Evolutionary conservation across 37 sponge, comb jelly and placozoan genomes (phyloP).

Genomic region (Mnemiopsis leidyi): DNA sequence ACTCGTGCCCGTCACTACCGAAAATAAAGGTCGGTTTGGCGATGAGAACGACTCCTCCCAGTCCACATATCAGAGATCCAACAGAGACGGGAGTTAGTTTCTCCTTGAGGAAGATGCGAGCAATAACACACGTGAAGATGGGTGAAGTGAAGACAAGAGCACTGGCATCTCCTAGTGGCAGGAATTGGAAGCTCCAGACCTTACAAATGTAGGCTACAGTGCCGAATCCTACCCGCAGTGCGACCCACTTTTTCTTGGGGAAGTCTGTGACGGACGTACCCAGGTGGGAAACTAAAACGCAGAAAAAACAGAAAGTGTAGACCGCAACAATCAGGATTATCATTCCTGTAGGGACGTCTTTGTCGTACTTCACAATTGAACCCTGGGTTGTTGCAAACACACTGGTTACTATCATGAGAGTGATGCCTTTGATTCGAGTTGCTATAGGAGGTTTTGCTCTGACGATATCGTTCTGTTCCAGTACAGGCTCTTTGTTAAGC

Average conservation of each 20-base stretch:
- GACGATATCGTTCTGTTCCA: background rate
- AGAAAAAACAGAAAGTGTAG: background rate
- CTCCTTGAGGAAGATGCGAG: constrained; percentile 20
- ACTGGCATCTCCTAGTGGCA: constrained; percentile 28
- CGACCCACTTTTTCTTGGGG: background rate
- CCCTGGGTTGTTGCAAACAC: background rate
- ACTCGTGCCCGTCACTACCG: background rate
- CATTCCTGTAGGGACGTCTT: background rate
- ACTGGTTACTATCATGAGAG: background rate
- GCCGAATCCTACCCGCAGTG: background rate
- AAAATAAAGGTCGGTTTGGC: constrained; percentile 24
- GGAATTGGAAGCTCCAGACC: constrained; percentile 2
- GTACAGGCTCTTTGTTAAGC: background rate
- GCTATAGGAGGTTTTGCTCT: background rate
- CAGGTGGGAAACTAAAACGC: background rate
- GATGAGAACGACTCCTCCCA: background rate
- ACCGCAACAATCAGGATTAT: background rate
- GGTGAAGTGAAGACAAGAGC: constrained; percentile 27
- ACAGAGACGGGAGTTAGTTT: background rate
- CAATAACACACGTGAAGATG: background rate
- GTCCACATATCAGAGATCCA: background rate
- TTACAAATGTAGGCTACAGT: background rate
- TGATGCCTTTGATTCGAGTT: background rate
- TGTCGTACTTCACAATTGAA: background rate
- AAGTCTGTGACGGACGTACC: background rate